Conservation (phyloP, 2,113 vertebrate species). For the Sceloporus undulatus region DNA sequence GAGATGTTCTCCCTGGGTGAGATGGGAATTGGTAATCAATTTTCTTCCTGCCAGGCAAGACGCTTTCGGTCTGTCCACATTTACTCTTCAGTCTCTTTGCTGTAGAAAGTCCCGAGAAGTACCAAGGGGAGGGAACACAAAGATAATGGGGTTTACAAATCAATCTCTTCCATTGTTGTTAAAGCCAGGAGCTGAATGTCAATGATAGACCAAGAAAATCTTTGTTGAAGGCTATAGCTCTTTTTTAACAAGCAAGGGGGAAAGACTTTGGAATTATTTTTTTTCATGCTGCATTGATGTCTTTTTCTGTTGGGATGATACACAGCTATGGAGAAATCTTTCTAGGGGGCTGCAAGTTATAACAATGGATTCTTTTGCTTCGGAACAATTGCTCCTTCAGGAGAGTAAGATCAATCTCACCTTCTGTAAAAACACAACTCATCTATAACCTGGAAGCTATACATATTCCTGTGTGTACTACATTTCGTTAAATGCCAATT, state of each 20-base stretch:
- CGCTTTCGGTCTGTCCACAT: slow-evolving; percentile 42
- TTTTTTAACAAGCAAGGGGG: slow-evolving; percentile 37
- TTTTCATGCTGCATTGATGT: slow-evolving; percentile 29
- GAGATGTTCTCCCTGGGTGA: slow-evolving; percentile 49
- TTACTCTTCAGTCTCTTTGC: slow-evolving; percentile 49
- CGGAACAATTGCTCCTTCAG: background rate
- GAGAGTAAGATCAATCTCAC: background rate
- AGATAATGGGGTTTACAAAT: slow-evolving; percentile 61
- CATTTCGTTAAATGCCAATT: background rate
- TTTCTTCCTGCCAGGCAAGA: slow-evolving; percentile 61
- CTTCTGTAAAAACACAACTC: accelerated
- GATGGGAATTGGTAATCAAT: slow-evolving; percentile 68
- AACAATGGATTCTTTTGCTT: background rate
- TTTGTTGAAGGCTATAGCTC: slow-evolving; percentile 36
- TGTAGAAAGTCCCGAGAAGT: slow-evolving; percentile 46
- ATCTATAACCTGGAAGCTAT: background rate
- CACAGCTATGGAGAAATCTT: accelerated
- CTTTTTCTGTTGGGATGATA: background rate
- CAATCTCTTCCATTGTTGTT: slow-evolving; percentile 62
- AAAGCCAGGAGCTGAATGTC: background rate
- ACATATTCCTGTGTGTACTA: background rate
- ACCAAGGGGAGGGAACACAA: slow-evolving; percentile 41
- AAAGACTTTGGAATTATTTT: slow-evolving; percentile 33
- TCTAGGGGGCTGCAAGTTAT: background rate
- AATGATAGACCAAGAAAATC: slow-evolving; percentile 29